These are phyloP conservation scores for Tenebrio molitor DNA, from an alignment of 1,140 invertebrate species.

Conservation along the genomic window DNA sequence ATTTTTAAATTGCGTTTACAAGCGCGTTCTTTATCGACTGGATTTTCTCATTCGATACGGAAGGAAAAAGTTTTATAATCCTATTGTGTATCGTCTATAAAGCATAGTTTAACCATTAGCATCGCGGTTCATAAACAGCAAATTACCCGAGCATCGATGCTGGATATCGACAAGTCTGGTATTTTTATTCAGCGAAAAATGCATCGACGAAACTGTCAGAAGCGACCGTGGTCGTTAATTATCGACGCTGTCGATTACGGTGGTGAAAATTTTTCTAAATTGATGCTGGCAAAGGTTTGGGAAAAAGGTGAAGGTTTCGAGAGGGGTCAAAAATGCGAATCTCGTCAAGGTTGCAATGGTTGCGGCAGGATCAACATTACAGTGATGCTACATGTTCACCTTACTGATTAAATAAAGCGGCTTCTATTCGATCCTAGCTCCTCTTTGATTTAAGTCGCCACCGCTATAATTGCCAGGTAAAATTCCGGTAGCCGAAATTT, in stretches of 20 bases:
- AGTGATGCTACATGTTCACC: conserved; percentile 31
- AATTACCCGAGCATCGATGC: too few relatives aligned
- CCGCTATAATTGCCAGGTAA: conserved; percentile 31
- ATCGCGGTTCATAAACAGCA: neutral
- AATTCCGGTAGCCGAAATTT: conserved; percentile 35
- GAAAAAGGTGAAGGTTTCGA: conserved; percentile 30
- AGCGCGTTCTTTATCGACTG: neutral
- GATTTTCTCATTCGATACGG: conserved; percentile 7
- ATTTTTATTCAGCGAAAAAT: too few relatives aligned
- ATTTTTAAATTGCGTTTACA: conserved; percentile 24
- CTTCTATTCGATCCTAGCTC: conserved; percentile 1
- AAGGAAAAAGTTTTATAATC: neutral
- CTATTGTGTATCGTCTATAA: neutral
- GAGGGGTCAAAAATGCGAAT: conserved; percentile 45
- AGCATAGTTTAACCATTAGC: too few relatives aligned
- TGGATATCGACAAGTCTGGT: too few relatives aligned
- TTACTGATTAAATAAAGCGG: conserved; percentile 8
- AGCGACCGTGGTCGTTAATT: too few relatives aligned
- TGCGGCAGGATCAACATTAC: conserved; percentile 7
- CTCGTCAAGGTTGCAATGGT: conserved; percentile 45
- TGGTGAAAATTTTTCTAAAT: conserved; percentile 30
- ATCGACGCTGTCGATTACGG: too few relatives aligned
- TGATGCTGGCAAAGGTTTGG: conserved; percentile 7
- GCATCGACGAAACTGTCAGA: too few relatives aligned
- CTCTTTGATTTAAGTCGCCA: conserved; percentile 16